These are phyloP conservation scores for Odontamblyopus lacepedii DNA, from an alignment of 2,797 vertebrate genomes.

Conservation along the genomic window DNA sequence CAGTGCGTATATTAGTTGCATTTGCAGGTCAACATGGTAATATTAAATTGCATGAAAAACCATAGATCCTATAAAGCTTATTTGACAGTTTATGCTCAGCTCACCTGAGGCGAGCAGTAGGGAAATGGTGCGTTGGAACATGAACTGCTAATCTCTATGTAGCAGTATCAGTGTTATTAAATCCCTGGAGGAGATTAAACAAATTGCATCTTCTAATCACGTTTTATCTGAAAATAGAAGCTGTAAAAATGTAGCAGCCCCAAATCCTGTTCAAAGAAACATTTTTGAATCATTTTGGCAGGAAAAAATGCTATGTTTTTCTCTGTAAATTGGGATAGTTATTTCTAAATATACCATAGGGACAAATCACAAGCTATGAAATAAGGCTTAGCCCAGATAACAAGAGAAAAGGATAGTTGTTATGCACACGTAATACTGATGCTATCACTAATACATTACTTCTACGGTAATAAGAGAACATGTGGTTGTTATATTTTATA, in stretches of 20 bases:
- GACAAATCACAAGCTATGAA: not conserved
- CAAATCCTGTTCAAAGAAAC: conserved; percentile 22
- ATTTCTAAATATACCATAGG: not conserved
- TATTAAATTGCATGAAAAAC: conserved; percentile 44
- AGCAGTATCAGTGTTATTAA: conserved; percentile 66
- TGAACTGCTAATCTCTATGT: conserved; percentile 63
- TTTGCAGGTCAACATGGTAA: conserved; percentile 42
- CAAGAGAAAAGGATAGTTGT: not conserved
- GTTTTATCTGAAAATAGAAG: conserved; percentile 47
- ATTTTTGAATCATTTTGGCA: conserved; percentile 28
- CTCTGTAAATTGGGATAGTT: conserved; percentile 2
- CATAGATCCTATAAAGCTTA: conserved; percentile 48
- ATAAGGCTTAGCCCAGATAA: not conserved
- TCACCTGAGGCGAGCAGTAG: conserved; percentile 60
- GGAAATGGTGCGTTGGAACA: conserved; percentile 61
- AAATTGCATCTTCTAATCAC: conserved; percentile 67
- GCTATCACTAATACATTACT: not conserved
- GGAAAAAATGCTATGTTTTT: conserved; percentile 7
- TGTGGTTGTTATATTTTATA: not conserved
- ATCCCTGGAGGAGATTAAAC: conserved; percentile 68
- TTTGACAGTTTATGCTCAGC: conserved; percentile 61
- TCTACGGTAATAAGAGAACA: not conserved
- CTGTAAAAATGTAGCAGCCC: conserved; percentile 41
- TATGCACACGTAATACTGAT: not conserved
- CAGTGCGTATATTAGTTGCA: conserved; percentile 32